Percentiles rank a stretch among this genome's conserved stretches.
Evolutionary conservation across 2,797 vertebrate species (phyloP).

Genomic region (Pipistrellus pipistrellus): DNA sequence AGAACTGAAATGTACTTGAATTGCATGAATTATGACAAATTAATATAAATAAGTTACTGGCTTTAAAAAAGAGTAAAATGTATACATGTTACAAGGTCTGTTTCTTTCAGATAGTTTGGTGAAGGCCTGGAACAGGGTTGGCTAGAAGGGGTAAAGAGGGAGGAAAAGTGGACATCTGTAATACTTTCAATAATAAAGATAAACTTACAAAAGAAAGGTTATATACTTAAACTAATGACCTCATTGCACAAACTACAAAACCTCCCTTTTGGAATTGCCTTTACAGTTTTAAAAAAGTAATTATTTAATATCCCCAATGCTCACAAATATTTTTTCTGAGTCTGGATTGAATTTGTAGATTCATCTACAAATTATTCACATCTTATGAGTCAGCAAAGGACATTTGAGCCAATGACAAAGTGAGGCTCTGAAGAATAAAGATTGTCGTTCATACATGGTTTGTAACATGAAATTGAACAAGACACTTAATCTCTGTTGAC

Average conservation of each 20-base stretch:
- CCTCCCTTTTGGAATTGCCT: background rate
- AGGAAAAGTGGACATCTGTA: too few species aligned
- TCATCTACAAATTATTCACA: background rate
- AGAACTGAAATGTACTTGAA: background rate
- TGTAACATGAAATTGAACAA: slow-evolving; percentile 17
- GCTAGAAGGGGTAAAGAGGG: too few species aligned
- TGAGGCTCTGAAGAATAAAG: background rate
- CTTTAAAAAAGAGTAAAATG: background rate
- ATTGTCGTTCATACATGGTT: background rate
- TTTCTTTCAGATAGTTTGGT: background rate
- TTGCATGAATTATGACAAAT: background rate
- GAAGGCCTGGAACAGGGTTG: too few species aligned
- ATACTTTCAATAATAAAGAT: too few species aligned
- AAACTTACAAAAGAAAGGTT: background rate
- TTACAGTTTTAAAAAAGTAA: background rate
- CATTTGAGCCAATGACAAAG: background rate
- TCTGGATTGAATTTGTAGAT: background rate
- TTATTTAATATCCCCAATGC: background rate
- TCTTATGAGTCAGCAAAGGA: slow-evolving; percentile 42
- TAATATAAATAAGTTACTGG: background rate
- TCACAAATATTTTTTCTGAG: background rate
- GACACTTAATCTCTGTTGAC: background rate
- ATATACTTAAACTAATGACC: background rate
- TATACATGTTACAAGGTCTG: background rate
- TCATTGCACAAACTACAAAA: background rate